Percentiles rank a stretch among this genome's conserved stretches.
Conservation (phyloP, 2,888 invertebrate species). For the Saturnia japonica region DNA sequence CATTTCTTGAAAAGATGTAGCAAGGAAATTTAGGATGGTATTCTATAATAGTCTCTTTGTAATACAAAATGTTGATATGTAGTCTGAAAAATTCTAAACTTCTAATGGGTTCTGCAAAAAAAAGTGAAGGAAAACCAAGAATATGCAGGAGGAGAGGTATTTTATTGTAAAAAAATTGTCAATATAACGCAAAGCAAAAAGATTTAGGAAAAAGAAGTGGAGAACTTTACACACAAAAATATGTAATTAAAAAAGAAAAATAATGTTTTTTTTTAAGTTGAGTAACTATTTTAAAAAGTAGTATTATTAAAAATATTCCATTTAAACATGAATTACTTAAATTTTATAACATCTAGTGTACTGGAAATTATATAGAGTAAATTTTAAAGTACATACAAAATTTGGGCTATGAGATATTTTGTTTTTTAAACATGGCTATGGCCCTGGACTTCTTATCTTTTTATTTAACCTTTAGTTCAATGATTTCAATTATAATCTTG, state of each 20-base stretch:
- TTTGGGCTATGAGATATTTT: neutral
- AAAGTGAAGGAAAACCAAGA: neutral
- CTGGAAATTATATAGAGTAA: neutral
- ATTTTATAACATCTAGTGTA: neutral
- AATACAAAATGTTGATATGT: too few species aligned
- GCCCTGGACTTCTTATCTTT: neutral
- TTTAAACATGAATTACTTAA: neutral
- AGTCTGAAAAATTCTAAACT: neutral
- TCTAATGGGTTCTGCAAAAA: neutral
- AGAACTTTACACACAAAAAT: neutral
- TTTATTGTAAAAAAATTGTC: neutral
- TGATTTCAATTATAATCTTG: neutral
- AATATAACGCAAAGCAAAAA: neutral
- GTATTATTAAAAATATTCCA: neutral
- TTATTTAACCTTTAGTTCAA: neutral
- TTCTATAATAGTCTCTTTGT: too few species aligned
- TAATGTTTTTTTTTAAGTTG: too few species aligned
- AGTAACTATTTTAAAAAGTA: too few species aligned
- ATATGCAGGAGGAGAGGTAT: neutral
- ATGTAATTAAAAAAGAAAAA: too few species aligned
- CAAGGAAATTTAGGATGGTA: too few species aligned
- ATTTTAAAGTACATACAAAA: neutral
- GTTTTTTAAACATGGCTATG: neutral
- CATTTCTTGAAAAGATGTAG: too few species aligned
- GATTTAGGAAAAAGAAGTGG: neutral